Conservation (phyloP, 2,888 invertebrate species). For the Pyrrhosoma nymphula region DNA sequence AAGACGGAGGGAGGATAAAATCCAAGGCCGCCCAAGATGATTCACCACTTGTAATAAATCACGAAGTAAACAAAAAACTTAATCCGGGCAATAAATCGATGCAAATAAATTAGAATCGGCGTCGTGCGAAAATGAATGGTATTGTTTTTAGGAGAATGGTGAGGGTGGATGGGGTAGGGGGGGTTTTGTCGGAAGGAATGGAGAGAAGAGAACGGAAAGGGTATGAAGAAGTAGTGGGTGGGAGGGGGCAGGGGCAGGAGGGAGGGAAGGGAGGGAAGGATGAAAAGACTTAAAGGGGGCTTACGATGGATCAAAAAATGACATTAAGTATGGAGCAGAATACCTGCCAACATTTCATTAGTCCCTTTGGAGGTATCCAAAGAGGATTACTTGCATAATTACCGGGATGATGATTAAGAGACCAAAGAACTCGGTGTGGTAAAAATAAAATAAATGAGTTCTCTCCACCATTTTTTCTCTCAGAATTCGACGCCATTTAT, state of each 20-base stretch:
- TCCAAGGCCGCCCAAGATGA: background rate
- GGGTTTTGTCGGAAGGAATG: background rate
- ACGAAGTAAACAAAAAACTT: background rate
- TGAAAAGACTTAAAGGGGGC: background rate
- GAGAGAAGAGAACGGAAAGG: background rate
- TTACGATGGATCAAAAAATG: background rate
- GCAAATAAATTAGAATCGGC: background rate
- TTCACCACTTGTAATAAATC: background rate
- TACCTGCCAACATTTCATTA: background rate
- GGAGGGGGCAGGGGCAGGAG: background rate
- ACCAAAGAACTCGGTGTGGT: background rate
- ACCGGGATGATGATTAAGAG: background rate
- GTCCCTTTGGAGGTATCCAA: background rate
- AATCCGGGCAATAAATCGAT: background rate
- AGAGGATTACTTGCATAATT: background rate
- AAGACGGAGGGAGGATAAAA: background rate
- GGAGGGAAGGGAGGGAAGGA: background rate
- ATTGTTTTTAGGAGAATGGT: background rate
- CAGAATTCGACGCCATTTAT: no score
- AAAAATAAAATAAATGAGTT: background rate
- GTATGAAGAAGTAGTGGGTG: background rate
- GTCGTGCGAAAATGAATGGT: background rate
- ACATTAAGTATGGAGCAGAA: background rate
- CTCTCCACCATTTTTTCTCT: background rate
- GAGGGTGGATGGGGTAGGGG: background rate